Base-by-base conservation (phyloP, 2,888 invertebrate species). In the Coenonympha arcania region DNA sequence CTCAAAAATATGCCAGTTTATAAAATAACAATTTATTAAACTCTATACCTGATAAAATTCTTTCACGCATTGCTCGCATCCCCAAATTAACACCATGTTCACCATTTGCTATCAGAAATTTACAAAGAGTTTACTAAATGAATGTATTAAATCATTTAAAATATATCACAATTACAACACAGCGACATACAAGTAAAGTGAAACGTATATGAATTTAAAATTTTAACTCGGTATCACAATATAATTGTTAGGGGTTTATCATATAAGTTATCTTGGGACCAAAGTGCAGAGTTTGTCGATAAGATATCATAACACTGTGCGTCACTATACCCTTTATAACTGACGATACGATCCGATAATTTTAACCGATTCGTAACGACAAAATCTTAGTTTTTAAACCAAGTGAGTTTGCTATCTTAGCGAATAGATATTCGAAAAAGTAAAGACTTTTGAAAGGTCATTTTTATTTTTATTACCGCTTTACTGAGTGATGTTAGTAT, bases 261-360 rank as follows among this genome's bases (percentile, higher is more conserved):
- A 37, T 18, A 3, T 6, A 45, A 60, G 56, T 64, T 70, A 70
- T 71, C 70, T 50, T 37, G 41, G 56, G 71, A 59, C 56, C 71
- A 71, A 70, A 71, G 73, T 70, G 69, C 71, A 61, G 50, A 58
- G 60, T 56, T 62, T 66, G 24, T 56, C 54, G 65, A 63, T 64
- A 60, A 62, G 59, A 61, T 64, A 61, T 28, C 50, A 20, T 31
- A 22, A 33, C 41, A 30, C n/a, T 16, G 20, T 26, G 40, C 44
- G 50, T 51, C 54, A 48, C 36, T 30, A 47, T n/a, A 28, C 44
- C 26, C 9, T 51, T 39, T 50, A 40, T 24, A 26, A n/a, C 13
- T 34, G 28, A 48, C 51, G 50, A 28, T 46, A 19, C 45, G 45
- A 45, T 18, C 31, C 20, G 33, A 33, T 15, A 20, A 22, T 22